Evolutionary conservation across 2,113 vertebrate genomes (phyloP).

Genomic region (Taurulus bubalis): DNA sequence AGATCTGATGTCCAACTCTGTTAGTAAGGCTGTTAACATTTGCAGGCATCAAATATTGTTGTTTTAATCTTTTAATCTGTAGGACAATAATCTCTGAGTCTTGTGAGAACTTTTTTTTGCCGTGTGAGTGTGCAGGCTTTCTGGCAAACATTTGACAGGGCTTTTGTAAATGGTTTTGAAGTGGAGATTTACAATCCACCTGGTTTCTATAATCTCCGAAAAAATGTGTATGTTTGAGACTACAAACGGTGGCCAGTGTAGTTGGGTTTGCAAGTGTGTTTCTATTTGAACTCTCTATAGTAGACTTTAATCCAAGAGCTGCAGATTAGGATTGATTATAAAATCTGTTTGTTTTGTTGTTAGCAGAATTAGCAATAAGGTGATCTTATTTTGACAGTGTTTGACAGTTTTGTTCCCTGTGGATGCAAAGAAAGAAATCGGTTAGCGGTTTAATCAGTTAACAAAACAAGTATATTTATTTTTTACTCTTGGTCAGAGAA

Average conservation of each 20-base stretch:
- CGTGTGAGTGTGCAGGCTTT: not conserved
- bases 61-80: slow-evolving; percentile 5
- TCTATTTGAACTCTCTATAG: not conserved
- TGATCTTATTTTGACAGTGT: not conserved
- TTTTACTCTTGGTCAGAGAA: too few species aligned
- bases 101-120: not conserved
- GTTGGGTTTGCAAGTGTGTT: too few species aligned
- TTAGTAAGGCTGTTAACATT: not conserved
- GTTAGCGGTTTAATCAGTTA: not conserved
- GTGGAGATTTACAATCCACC: slow-evolving; percentile 48
- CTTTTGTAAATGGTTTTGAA: slow-evolving; percentile 45
- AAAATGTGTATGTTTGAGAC: not conserved
- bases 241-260: slow-evolving; percentile 10
- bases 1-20: not conserved
- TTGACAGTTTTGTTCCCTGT: not conserved
- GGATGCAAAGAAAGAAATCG: not conserved
- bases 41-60: not conserved
- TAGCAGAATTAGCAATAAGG: not conserved
- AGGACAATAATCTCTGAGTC: not conserved
- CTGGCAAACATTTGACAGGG: not conserved
- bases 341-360: not conserved
- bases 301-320: not conserved
- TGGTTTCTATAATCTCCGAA: slow-evolving; percentile 54
- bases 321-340: not conserved
- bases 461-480: too few species aligned